Conservation (phyloP, 2,797 vertebrate genomes). For the Danio aesculapii region DNA sequence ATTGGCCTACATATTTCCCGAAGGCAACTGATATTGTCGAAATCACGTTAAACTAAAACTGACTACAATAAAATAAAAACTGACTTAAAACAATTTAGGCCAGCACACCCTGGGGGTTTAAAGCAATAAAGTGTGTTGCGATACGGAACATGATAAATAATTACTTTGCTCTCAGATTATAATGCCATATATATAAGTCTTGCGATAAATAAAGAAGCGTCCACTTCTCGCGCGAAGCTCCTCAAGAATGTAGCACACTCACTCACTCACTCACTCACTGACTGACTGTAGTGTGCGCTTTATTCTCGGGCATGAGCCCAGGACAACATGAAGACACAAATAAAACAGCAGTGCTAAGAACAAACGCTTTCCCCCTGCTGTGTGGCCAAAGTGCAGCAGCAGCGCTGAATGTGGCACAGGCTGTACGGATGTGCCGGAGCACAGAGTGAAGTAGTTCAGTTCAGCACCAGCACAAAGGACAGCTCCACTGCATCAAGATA, state of each 20-base stretch:
- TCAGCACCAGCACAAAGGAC: slow-evolving; percentile 71
- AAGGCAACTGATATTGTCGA: neutral
- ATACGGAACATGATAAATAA: neutral
- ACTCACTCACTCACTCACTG: no score
- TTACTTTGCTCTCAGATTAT: slow-evolving; percentile 28
- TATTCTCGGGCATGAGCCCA: slow-evolving; percentile 7
- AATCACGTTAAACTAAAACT: slow-evolving; percentile 18
- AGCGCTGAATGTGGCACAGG: neutral
- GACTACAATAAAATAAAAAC: slow-evolving; percentile 3
- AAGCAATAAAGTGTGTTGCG: slow-evolving; percentile 10
- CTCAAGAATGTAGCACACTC: slow-evolving; percentile 20
- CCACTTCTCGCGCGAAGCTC: slow-evolving; percentile 36
- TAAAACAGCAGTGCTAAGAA: slow-evolving; percentile 17
- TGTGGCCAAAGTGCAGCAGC: slow-evolving; percentile 28
- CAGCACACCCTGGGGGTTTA: neutral
- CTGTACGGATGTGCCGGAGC: slow-evolving; percentile 1
- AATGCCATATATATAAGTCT: neutral
- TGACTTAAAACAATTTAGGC: neutral
- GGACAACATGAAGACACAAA: slow-evolving; percentile 4
- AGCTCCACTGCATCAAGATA: slow-evolving; percentile 71
- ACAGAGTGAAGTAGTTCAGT: slow-evolving; percentile 54
- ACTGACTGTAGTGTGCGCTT: neutral
- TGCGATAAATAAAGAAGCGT: neutral
- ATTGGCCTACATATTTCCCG: slow-evolving; percentile 38
- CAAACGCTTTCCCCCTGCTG: slow-evolving; percentile 15